Evolutionary conservation across 2,797 vertebrate genomes (phyloP).

Genomic region (Pangasius macronema): DNA sequence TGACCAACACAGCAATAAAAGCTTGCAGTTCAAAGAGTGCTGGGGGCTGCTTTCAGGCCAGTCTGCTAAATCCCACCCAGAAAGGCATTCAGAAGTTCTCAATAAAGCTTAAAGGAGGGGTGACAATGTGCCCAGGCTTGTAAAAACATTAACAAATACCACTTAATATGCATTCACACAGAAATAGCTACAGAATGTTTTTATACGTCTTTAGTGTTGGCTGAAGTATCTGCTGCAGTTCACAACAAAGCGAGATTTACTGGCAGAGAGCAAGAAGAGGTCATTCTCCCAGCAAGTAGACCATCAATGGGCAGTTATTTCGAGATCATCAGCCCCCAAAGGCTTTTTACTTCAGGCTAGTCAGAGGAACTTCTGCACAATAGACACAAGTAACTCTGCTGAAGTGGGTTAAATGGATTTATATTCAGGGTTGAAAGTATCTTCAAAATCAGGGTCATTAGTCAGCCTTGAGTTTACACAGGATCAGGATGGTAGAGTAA

Average conservation of each 20-base stretch:
- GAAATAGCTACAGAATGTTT: not conserved
- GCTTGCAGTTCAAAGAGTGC: conserved; percentile 26
- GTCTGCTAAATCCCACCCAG: conserved; percentile 5
- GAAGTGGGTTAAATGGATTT: conserved; percentile 33
- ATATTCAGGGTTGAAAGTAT: not conserved
- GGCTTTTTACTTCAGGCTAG: conserved; percentile 5
- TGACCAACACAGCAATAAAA: not conserved
- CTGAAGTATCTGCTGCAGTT: not conserved
- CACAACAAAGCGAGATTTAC: conserved; percentile 35
- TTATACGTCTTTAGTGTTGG: not conserved
- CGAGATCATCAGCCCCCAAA: conserved; percentile 2
- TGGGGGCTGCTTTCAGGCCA: conserved; percentile 28
- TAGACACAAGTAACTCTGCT: conserved; percentile 17
- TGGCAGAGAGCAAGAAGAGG: conserved; percentile 23
- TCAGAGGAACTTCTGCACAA: conserved; percentile 26
- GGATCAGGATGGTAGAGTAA: not conserved
- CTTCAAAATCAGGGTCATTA: not conserved
- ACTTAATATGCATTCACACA: conserved; percentile 2
- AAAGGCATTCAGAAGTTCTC: conserved; percentile 7
- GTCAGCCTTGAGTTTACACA: not conserved
- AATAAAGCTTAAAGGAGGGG: conserved; percentile 1
- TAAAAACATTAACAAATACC: conserved; percentile 28
- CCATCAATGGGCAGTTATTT: conserved; percentile 18
- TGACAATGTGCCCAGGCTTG: not conserved
- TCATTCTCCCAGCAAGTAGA: conserved; percentile 15